Percentiles rank a stretch among this genome's conserved stretches.
These are phyloP conservation scores for Tychaedon coryphoeus DNA, from an alignment of 2,113 vertebrate species.

Conservation along the genomic window DNA sequence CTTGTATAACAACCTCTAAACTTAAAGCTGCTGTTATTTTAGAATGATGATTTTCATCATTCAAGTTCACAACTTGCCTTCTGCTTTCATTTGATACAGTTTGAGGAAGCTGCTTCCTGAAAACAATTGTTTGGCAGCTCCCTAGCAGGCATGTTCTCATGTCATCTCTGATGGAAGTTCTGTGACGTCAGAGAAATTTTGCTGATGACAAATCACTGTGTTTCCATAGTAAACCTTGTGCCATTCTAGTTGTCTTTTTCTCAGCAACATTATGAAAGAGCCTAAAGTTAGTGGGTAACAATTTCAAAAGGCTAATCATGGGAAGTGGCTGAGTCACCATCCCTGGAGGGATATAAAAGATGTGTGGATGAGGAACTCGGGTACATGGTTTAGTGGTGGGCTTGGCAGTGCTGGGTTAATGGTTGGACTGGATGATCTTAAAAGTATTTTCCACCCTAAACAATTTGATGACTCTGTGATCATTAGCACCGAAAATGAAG, in stretches of 20 bases:
- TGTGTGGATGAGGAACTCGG: fast-evolving
- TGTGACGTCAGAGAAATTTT: neutral
- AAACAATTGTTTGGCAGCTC: neutral
- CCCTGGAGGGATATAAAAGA: neutral
- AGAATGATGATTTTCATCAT: neutral
- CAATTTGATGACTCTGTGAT: neutral
- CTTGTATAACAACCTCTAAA: neutral
- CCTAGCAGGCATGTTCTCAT: neutral
- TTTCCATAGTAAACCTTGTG: neutral
- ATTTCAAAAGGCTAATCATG: neutral
- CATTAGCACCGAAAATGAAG: slow-evolving; percentile 3
- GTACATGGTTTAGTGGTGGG: neutral
- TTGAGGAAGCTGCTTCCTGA: neutral
- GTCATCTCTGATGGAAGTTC: neutral
- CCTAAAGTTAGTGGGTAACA: neutral
- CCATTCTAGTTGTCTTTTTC: neutral
- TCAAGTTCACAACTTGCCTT: neutral
- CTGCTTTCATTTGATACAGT: neutral
- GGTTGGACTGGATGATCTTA: neutral
- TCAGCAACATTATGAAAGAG: neutral
- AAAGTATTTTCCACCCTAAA: neutral
- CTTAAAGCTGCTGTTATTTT: neutral
- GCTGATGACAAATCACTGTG: neutral
- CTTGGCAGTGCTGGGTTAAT: neutral
- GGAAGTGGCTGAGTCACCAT: neutral